Evolutionary conservation across 1,140 invertebrate species (phyloP).

Genomic region (Brachionus plicatilis): DNA sequence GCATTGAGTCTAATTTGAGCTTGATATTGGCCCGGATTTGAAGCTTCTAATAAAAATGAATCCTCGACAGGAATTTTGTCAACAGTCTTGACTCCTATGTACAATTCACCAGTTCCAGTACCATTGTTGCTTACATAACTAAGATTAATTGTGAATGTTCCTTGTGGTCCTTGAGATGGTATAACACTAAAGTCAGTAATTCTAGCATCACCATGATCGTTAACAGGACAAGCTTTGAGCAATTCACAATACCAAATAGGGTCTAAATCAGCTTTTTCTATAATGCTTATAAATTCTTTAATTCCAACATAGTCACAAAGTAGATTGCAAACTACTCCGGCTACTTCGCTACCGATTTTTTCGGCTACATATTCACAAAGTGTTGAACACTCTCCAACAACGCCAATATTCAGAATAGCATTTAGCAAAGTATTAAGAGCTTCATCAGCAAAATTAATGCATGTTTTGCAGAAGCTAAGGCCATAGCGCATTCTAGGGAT

Average conservation of each 20-base stretch:
- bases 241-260: constrained; percentile 51
- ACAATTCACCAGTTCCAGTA: constrained; percentile 49
- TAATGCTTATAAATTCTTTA: constrained; percentile 48
- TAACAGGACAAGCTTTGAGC: constrained; percentile 45
- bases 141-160: constrained; percentile 43
- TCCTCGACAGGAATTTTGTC: constrained; percentile 49
- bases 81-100: constrained; percentile 46
- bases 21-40: constrained; percentile 44
- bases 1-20: constrained; percentile 46
- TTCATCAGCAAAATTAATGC: constrained; percentile 47
- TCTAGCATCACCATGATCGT: constrained; percentile 49
- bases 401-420: constrained; percentile 44
- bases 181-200: constrained; percentile 46
- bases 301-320: constrained; percentile 49
- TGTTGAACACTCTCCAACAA: constrained; percentile 47
- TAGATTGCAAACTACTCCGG: constrained; percentile 47
- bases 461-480: constrained; percentile 44
- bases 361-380: constrained; percentile 45
- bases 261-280: constrained; percentile 50
- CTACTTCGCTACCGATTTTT: constrained; percentile 46
- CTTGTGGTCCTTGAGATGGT: constrained; percentile 48
- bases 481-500: background rate
- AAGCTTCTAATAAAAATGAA: constrained; percentile 45
- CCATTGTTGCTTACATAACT: constrained; percentile 46
- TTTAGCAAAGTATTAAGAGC: constrained; percentile 47